phyloP scores from a whole-genome alignment of 2,888 invertebrate genomes.

The Balanococcus diminutus region DNA sequence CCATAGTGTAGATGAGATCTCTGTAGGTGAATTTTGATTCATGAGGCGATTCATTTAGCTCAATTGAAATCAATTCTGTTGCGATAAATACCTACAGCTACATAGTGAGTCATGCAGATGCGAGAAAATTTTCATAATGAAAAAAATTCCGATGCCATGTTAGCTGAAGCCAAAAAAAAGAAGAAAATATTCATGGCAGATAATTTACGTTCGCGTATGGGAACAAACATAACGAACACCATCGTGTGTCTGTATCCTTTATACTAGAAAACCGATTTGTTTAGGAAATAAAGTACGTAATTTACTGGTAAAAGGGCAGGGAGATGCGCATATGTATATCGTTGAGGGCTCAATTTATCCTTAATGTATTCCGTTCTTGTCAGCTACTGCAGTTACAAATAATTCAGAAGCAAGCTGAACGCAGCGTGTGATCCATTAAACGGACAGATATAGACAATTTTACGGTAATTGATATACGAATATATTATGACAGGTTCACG shows the following conservation, averaged over 20 bases:
- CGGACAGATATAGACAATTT: slow-evolving; percentile 54
- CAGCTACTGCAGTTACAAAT: slow-evolving; percentile 44
- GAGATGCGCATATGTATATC: not conserved
- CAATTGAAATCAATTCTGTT: not conserved
- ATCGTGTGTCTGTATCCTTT: not conserved
- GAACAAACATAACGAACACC: not conserved
- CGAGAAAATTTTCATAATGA: not conserved
- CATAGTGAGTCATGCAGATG: too few relatives aligned
- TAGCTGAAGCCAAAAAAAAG: not conserved
- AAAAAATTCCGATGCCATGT: not conserved
- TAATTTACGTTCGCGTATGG: not conserved
- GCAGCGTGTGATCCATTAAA: slow-evolving; percentile 52
- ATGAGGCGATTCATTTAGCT: not conserved
- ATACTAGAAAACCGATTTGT: not conserved
- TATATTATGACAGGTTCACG: slow-evolving; percentile 52
- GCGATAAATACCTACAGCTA: not conserved
- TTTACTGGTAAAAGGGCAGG: slow-evolving; percentile 8
- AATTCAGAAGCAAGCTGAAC: slow-evolving; percentile 52
- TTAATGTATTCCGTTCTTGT: slow-evolving; percentile 36
- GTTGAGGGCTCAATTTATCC: slow-evolving; percentile 32
- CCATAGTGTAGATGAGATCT: not conserved
- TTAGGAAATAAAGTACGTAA: slow-evolving; percentile 24
- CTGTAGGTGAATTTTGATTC: not conserved
- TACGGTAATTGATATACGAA: slow-evolving; percentile 55
- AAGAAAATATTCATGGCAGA: not conserved